Percentiles rank a stretch among this genome's conserved stretches.
phyloP scores from a whole-genome alignment of 2,113 vertebrate species.

The Paradisaea rubra region DNA sequence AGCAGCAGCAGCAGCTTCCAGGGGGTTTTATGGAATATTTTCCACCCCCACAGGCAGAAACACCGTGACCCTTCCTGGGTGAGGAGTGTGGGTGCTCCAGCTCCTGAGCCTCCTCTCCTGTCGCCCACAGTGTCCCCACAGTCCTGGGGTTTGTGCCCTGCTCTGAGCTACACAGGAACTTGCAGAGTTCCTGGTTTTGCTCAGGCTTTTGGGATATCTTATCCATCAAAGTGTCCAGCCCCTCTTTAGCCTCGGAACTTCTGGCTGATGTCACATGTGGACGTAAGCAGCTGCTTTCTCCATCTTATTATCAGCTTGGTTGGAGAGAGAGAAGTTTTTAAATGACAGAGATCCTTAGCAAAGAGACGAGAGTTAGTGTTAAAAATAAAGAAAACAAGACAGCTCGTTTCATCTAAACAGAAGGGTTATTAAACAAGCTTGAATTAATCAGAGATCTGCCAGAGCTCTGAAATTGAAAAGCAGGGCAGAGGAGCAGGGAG shows the following conservation, averaged over 20 bases:
- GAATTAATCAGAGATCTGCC: slow-evolving; percentile 78
- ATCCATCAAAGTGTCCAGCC: not conserved
- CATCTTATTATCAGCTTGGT: slow-evolving; percentile 51
- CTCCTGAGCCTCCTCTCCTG: rapidly evolving
- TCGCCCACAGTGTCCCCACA: rapidly evolving
- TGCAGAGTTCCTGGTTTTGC: rapidly evolving
- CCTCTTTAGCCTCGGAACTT: not conserved
- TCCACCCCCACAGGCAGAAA: not conserved
- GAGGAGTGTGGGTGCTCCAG: not conserved
- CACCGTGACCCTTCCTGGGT: not conserved
- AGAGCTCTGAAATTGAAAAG: slow-evolving; percentile 54
- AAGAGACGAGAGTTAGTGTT: slow-evolving; percentile 70
- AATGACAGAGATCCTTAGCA: slow-evolving; percentile 75
- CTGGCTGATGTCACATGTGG: slow-evolving; percentile 53
- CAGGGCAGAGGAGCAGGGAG: slow-evolving; percentile 34
- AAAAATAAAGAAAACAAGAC: slow-evolving; percentile 78
- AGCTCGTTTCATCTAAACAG: slow-evolving; percentile 77
- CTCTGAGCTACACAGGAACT: rapidly evolving
- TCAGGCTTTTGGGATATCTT: not conserved
- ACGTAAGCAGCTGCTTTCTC: slow-evolving; percentile 61
- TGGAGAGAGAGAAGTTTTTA: slow-evolving; percentile 65
- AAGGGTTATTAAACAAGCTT: slow-evolving; percentile 77
- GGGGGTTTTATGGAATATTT: rapidly evolving
- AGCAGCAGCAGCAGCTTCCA: not conserved
- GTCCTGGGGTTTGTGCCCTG: rapidly evolving